Evolutionary conservation across 2,797 vertebrate genomes (phyloP), one percentile per base, ranked within the genome.

Genomic region (Pempheris klunzingeri): DNA sequence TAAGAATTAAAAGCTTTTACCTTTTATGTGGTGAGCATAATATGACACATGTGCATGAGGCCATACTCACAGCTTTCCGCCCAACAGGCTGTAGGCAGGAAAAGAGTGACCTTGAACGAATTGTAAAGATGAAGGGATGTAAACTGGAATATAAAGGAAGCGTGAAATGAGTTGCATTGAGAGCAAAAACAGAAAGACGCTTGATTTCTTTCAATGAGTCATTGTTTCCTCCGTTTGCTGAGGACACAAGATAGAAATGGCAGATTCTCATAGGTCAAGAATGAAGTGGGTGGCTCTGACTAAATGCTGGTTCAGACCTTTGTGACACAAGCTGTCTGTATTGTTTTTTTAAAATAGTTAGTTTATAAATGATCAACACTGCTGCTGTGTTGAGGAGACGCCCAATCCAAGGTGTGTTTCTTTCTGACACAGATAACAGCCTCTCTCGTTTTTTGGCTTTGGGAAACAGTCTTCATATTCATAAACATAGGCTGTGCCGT

Each of bases 241-340:
- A 66, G 47, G 70, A 71, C 72, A 68, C 54, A n/a, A 5, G 9
- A 34, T 1, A 72, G 43, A 85, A 78, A 71, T 32, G 47, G 32
- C 60, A 43, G 4, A 55, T 73, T 66, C 81, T 83, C 73, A 85
- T 46, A 55, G 78, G 83, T 81, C 59, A 79, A 70, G 82, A 85
- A 81, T 85, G 74, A 76, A 64, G 88, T 85, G 84, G 80, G 83
- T 11, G 81, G 79, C 28, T 71, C 38, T 82, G 79, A 71, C 76
- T 85, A 74, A 85, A 62, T 20, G 39, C 67, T 52, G 26, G 34
- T 44, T 32, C 26, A 55, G 32, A 39, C 61, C 32, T 22, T 66
- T 36, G n/a, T 18, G 63, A 59, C 65, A 74, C 2, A 2, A 34
- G 26, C 14, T 50, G 60, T 66, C 60, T 43, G 44, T 63, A 14